These are phyloP conservation scores for Eumacrocentrus americanus DNA, from an alignment of 2,888 invertebrate genomes.

Conservation along the genomic window DNA sequence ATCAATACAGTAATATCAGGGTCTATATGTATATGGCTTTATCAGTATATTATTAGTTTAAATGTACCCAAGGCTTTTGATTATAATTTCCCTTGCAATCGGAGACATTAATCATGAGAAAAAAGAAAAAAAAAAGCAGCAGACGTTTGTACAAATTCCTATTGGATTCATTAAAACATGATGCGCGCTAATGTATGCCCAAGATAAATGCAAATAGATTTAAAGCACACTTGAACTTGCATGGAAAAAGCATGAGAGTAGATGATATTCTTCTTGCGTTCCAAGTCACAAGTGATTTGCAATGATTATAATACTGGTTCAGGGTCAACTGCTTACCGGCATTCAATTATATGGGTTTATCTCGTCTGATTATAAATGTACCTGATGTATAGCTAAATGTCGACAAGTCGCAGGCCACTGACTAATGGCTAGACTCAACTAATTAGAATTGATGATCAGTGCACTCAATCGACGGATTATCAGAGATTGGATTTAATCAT, in stretches of 20 bases:
- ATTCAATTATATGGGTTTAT: slow-evolving; percentile 6
- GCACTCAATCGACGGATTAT: background rate
- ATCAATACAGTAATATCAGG: slow-evolving; percentile 15
- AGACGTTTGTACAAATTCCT: background rate
- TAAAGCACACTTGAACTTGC: background rate
- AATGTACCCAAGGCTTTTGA: no score
- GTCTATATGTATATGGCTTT: background rate
- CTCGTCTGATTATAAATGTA: background rate
- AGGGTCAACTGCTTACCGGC: slow-evolving; percentile 13
- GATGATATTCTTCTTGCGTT: background rate
- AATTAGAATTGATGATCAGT: slow-evolving; percentile 1
- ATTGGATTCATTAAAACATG: background rate
- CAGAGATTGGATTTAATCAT: background rate
- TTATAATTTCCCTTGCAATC: no score
- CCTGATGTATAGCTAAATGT: background rate
- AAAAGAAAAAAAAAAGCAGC: background rate
- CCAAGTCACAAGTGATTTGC: slow-evolving; percentile 1
- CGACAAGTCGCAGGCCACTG: background rate
- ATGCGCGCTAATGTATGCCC: background rate
- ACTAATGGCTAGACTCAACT: background rate
- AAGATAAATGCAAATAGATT: background rate
- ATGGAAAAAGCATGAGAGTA: background rate
- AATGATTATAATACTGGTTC: slow-evolving; percentile 20
- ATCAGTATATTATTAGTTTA: no score
- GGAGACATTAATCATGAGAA: no score